Percentiles rank a stretch among this genome's conserved stretches.
Conservation (phyloP, 2,888 invertebrate genomes). For the Amaurobius ferox region DNA sequence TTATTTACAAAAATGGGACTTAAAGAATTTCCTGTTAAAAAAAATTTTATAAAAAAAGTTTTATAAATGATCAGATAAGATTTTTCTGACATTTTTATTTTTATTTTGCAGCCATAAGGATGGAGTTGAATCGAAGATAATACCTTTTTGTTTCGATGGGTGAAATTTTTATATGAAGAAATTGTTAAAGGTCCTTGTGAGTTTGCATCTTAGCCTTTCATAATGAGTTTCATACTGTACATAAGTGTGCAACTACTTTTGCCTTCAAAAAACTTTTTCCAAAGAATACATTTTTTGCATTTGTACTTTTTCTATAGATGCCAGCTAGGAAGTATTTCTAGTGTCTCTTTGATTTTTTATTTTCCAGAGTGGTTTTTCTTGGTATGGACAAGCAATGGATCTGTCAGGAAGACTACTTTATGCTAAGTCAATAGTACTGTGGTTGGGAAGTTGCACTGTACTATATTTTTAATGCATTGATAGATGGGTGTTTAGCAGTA, state of each 20-base stretch:
- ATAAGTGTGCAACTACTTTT: constrained; percentile 69
- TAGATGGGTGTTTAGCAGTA: no score
- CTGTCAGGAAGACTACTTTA: constrained; percentile 33
- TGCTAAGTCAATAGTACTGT: constrained; percentile 57
- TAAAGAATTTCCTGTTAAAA: no score
- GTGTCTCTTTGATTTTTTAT: constrained; percentile 13
- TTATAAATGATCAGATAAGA: no score
- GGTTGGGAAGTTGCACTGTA: no score
- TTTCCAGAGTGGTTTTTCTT: constrained; percentile 30
- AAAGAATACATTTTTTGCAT: constrained; percentile 47
- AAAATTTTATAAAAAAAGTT: no score
- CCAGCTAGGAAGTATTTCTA: constrained; percentile 14
- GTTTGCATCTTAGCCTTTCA: constrained; percentile 60
- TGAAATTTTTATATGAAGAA: constrained; percentile 35
- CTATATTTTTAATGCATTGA: no score
- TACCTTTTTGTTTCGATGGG: constrained; percentile 15
- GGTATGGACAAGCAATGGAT: constrained; percentile 33
- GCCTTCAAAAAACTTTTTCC: constrained; percentile 67
- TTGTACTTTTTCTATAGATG: constrained; percentile 67
- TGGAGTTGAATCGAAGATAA: constrained; percentile 73
- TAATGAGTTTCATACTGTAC: constrained; percentile 68
- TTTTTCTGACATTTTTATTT: neutral
- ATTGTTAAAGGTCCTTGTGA: constrained; percentile 51
- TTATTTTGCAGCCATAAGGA: constrained; percentile 68
- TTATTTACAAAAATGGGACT: no score